Conservation (phyloP, 2,888 invertebrate genomes). For the Protodeltote pygarga region DNA sequence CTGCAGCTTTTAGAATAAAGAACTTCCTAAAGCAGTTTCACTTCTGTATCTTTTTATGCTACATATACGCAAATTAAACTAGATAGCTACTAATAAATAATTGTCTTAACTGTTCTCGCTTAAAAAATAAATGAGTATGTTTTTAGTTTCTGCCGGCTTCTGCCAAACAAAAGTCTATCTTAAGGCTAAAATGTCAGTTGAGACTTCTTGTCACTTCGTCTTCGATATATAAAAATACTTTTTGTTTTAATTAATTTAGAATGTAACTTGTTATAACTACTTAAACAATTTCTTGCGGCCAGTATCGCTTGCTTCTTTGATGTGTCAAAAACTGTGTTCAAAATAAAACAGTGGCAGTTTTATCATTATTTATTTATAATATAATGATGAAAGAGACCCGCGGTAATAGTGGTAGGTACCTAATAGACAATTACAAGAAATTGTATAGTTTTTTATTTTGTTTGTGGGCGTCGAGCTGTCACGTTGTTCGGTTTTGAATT, state of each 20-base stretch:
- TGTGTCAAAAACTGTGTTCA: neutral
- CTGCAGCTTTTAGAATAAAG: no score
- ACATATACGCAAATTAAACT: no score
- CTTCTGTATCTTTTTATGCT: no score
- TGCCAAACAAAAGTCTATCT: no score
- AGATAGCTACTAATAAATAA: no score
- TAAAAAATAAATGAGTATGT: no score
- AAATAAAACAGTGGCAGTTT: neutral
- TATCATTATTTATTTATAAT: neutral
- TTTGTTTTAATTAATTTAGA: conserved; percentile 5
- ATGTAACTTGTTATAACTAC: neutral
- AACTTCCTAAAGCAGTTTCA: no score
- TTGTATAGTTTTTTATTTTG: conserved; percentile 11
- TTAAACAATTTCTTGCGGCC: neutral
- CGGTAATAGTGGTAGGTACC: conserved; percentile 8
- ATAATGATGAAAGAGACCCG: conserved; percentile 28
- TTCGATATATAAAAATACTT: no score
- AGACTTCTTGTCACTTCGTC: no score
- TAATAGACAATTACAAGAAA: conserved; percentile 16
- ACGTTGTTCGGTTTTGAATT: conserved; percentile 8
- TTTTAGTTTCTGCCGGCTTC: no score
- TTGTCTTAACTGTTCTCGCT: no score
- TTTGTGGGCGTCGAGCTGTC: conserved; percentile 3
- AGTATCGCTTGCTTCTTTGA: conserved; percentile 11
- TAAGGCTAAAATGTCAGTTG: no score